Conservation (phyloP, 2,797 vertebrate genomes). For the Crax fasciolata region DNA sequence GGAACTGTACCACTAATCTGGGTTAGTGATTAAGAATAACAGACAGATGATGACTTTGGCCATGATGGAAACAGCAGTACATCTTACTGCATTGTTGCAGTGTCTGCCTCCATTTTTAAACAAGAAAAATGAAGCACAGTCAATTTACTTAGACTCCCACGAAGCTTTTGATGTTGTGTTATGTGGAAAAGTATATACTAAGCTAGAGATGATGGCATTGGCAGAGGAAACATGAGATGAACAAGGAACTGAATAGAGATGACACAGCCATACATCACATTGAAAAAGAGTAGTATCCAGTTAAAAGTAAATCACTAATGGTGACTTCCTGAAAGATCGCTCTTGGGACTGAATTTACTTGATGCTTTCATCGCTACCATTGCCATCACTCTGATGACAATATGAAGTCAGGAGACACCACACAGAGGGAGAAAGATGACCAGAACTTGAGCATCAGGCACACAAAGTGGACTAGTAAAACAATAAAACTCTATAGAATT, state of each 20-base stretch:
- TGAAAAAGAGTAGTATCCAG: background rate
- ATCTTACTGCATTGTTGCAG: background rate
- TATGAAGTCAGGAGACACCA: background rate
- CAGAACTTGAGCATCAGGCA: background rate
- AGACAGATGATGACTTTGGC: background rate
- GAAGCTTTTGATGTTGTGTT: background rate
- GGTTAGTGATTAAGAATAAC: background rate
- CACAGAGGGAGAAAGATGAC: accelerated
- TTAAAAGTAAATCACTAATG: background rate
- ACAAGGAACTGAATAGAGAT: background rate
- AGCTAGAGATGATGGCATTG: background rate
- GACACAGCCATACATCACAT: background rate
- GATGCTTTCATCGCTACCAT: background rate
- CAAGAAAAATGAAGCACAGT: background rate
- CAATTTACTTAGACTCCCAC: background rate
- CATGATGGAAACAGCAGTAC: background rate
- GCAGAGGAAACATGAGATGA: background rate
- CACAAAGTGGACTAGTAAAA: background rate
- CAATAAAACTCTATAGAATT: background rate
- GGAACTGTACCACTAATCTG: background rate
- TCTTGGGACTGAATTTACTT: background rate
- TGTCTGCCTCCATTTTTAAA: background rate
- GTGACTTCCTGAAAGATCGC: background rate
- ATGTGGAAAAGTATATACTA: background rate
- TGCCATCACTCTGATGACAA: background rate